Evolutionary conservation across 2,113 vertebrate species (phyloP), one percentile per base, ranked within the genome.

Genomic region (Thalassoma bifasciatum): DNA sequence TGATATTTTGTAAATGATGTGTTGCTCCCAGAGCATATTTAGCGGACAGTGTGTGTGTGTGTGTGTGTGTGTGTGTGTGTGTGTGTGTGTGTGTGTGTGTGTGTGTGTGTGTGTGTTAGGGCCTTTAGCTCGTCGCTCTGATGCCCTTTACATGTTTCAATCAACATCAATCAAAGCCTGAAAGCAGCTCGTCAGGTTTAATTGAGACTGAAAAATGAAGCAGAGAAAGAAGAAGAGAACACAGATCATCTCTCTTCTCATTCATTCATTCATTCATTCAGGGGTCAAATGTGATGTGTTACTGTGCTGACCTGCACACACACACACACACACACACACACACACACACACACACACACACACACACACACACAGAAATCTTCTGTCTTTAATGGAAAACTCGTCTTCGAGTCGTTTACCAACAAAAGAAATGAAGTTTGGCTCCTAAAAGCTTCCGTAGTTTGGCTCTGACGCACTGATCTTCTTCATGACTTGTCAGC

Each of bases 131-230:
- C 50, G 56, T 81, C 84, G 86, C 85, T 88, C 82, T 91, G 79
- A 85, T 89, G 81, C 79, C 86, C 88, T 89, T 85, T 92, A 67
- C 88, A 84, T 86, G 87, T 87, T 91, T 91, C 88, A 90, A 78
- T 92, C 86, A 90, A 79, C 83, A 90, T 92, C 88, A 82, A 85
- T 92, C 89, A 89, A 46, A 38, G 22, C 54, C 68, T 8, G 65
- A 74, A 83, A 51, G 79, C 47, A 5, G 82, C 79, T 64, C 52
- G 52, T 85, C 86, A n/a, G n/a, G n/a, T n/a, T n/a, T n/a, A n/a
- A n/a, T n/a, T n/a, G n/a, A n/a, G n/a, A n/a, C n/a, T n/a, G n/a
- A n/a, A n/a, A n/a, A n/a, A n/a, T n/a, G n/a, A n/a, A n/a, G n/a
- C n/a, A 78, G 82, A 69, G 80, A 78, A 83, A 80, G 75, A 47